phyloP scores from a whole-genome alignment of 2,797 vertebrate genomes.

The Sus cebifrons region DNA sequence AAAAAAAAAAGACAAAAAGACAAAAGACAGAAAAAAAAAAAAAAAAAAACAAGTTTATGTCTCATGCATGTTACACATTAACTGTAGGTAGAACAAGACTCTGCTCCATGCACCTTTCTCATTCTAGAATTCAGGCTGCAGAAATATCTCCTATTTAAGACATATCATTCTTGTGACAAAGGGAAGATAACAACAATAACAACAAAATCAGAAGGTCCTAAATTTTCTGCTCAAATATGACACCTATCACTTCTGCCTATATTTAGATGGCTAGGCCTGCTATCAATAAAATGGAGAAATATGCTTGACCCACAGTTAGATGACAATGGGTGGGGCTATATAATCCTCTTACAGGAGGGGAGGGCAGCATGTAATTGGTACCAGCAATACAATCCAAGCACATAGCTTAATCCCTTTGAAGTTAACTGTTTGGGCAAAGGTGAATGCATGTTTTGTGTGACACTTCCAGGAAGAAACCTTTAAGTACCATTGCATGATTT shows the following conservation, averaged over 20 bases:
- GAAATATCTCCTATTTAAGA: background rate
- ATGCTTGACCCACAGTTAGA: background rate
- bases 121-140: constrained; percentile 9
- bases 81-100: background rate
- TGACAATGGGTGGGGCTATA: background rate
- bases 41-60: background rate
- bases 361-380: background rate
- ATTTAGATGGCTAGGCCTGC: background rate
- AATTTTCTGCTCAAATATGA: background rate
- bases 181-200: background rate
- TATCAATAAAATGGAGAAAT: background rate
- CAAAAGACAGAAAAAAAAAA: too few species aligned
- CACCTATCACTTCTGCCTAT: background rate
- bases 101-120: background rate
- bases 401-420: background rate
- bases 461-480: constrained; percentile 1
- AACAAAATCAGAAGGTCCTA: background rate
- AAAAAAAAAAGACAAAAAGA: too few species aligned
- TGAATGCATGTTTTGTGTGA: background rate
- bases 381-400: background rate
- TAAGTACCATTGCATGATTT: background rate
- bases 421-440: background rate
- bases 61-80: background rate
- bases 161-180: background rate
- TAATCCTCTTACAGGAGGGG: background rate